These are phyloP conservation scores for Bujurquina vittata DNA, from an alignment of 2,113 vertebrate species.

Conservation along the genomic window DNA sequence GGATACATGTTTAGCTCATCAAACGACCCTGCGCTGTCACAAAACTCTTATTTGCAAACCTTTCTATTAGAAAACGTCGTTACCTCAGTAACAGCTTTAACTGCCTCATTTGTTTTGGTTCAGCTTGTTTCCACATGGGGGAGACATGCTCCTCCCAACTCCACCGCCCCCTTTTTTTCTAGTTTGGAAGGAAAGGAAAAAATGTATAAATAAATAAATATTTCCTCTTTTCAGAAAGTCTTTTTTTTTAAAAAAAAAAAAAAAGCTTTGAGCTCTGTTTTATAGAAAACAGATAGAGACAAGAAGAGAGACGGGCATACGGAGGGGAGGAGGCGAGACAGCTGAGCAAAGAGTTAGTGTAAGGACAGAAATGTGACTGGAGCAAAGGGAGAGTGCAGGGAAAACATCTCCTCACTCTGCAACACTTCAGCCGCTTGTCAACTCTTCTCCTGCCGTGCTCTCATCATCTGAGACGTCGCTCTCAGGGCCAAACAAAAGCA, in stretches of 20 bases:
- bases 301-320: neutral
- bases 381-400: conserved; percentile 13
- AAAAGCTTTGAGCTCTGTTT: conserved; percentile 14
- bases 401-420: conserved; percentile 21
- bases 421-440: conserved; percentile 53
- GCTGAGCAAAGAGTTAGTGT: neutral
- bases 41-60: neutral
- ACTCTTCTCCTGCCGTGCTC: conserved; percentile 64
- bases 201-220: conserved; percentile 67
- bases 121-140: conserved; percentile 72
- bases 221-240: conserved; percentile 59
- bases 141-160: conserved; percentile 65
- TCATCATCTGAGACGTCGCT: conserved; percentile 54
- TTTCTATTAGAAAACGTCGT: neutral
- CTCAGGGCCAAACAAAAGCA: conserved; percentile 36
- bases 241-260: conserved; percentile 33
- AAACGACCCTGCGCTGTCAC: neutral
- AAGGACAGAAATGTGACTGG: neutral
- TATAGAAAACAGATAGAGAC: conserved; percentile 8
- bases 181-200: conserved; percentile 27
- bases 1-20: neutral
- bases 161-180: conserved; percentile 3
- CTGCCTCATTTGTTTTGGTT: conserved; percentile 54
- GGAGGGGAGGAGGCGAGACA: neutral
- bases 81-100: neutral